These are phyloP conservation scores for Gopherus flavomarginatus DNA, from an alignment of 2,113 vertebrate genomes.

Conservation along the genomic window DNA sequence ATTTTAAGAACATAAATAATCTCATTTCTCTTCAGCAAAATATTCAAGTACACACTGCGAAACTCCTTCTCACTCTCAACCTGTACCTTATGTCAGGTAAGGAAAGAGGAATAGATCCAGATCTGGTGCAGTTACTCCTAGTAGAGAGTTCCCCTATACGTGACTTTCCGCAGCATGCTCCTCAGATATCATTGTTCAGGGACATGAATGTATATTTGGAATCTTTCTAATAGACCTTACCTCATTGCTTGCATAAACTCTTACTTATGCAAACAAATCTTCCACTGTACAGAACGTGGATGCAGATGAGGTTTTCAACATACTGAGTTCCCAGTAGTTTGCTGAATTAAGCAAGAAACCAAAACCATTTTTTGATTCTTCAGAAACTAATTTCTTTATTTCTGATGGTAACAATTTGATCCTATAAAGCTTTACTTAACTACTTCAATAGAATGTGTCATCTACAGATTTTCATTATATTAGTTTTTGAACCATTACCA, in stretches of 20 bases:
- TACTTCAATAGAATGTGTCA: constrained; percentile 46
- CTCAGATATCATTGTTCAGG: neutral
- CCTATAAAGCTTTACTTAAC: constrained; percentile 55
- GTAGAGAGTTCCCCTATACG: fast-evolving
- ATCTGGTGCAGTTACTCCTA: neutral
- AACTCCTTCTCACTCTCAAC: neutral
- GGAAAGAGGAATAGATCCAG: neutral
- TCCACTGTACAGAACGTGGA: neutral
- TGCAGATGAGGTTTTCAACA: neutral
- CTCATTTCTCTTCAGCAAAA: neutral
- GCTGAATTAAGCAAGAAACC: neutral
- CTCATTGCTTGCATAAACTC: neutral
- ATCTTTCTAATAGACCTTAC: neutral
- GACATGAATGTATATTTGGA: neutral
- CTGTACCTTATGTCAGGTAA: neutral
- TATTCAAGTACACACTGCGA: neutral
- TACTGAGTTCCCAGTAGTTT: neutral
- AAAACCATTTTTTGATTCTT: constrained; percentile 20
- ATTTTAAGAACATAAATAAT: neutral
- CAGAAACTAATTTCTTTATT: constrained; percentile 55
- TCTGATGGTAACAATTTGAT: constrained; percentile 31
- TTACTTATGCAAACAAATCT: neutral
- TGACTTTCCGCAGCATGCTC: neutral
- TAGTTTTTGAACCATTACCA: constrained; percentile 64
- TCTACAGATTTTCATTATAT: constrained; percentile 29